Conservation (phyloP, 1,140 invertebrate species). For the Tribolium madens region DNA sequence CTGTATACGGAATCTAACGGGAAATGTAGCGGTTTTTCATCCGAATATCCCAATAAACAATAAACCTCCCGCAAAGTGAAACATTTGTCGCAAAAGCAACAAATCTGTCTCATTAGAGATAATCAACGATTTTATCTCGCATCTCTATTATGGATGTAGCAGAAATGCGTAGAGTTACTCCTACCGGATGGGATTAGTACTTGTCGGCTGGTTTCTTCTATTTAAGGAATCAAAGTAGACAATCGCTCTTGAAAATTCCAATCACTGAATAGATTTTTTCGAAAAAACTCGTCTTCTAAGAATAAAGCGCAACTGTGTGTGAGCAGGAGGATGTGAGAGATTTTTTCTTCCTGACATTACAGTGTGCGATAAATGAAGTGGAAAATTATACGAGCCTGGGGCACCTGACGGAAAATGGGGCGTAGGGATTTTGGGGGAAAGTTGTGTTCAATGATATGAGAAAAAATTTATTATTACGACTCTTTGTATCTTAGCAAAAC, state of each 20-base stretch:
- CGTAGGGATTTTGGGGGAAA: too few species aligned
- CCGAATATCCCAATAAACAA: conserved; percentile 10
- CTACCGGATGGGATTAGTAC: conserved; percentile 39
- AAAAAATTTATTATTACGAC: too few species aligned
- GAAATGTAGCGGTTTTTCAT: background rate
- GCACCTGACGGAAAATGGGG: background rate
- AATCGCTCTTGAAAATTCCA: conserved; percentile 50
- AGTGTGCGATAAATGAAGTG: background rate
- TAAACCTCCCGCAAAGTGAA: conserved; percentile 24
- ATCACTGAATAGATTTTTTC: conserved; percentile 40
- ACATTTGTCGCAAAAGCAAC: conserved; percentile 21
- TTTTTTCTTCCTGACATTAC: background rate
- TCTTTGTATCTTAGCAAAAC: too few species aligned
- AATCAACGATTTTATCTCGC: conserved; percentile 25
- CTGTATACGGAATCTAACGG: background rate
- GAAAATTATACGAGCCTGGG: background rate
- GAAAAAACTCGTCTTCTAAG: conserved; percentile 44
- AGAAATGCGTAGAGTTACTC: conserved; percentile 22
- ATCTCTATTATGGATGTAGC: conserved; percentile 3
- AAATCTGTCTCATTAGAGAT: conserved; percentile 34
- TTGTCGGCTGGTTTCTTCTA: conserved; percentile 36
- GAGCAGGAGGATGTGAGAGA: background rate
- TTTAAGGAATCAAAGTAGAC: conserved; percentile 42
- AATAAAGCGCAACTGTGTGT: conserved; percentile 39
- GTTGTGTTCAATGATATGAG: too few species aligned